Conservation (phyloP, 53 echinoderm and acorn worm species). For the Glandiceps talaboti region DNA sequence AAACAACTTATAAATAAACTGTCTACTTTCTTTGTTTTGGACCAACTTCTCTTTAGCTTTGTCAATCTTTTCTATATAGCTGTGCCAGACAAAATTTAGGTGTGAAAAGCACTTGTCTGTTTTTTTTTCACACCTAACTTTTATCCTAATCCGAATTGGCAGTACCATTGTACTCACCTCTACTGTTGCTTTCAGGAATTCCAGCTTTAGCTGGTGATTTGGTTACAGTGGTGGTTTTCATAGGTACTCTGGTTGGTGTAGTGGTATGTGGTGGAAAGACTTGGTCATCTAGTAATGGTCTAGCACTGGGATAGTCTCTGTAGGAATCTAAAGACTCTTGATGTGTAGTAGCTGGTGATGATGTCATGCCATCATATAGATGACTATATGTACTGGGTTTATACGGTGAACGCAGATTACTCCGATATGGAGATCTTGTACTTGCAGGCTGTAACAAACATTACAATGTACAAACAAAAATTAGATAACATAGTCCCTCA, state of each 20-base stretch:
- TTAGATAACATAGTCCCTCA: too few species aligned
- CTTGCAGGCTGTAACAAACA: too few species aligned
- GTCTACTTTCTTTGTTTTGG: too few species aligned
- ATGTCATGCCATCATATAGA: neutral
- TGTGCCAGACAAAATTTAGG: too few species aligned
- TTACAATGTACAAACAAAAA: too few species aligned
- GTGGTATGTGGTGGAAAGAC: neutral
- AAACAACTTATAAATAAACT: too few species aligned
- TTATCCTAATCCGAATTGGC: too few species aligned
- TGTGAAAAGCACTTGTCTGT: too few species aligned
- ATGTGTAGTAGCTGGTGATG: neutral
- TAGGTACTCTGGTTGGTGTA: neutral
- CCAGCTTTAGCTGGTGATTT: conserved; percentile 31
- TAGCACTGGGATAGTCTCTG: conserved; percentile 26
- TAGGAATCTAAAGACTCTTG: conserved; percentile 34
- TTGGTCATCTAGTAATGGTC: conserved; percentile 28
- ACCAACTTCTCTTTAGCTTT: too few species aligned
- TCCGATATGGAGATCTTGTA: neutral
- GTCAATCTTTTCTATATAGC: too few species aligned
- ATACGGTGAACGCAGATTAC: neutral
- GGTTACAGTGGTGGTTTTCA: conserved; percentile 16
- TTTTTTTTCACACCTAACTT: too few species aligned
- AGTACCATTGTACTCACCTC: conserved; percentile 65
- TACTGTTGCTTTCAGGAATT: conserved; percentile 74
- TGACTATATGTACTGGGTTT: neutral